These are phyloP conservation scores for Nemotelus pantherinus DNA, from an alignment of 2,888 invertebrate genomes.

Conservation along the genomic window DNA sequence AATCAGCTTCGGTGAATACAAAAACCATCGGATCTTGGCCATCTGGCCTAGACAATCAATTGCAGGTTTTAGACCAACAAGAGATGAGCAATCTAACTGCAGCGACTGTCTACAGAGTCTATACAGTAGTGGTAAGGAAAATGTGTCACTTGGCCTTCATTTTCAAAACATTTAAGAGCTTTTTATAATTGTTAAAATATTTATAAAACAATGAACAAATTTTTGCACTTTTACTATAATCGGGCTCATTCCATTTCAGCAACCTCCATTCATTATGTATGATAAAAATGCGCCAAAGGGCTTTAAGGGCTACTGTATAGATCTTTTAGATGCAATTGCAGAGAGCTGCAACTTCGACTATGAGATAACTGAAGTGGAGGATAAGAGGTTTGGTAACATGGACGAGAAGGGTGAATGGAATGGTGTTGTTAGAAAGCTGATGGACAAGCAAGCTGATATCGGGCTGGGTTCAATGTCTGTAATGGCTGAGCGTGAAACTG, in stretches of 20 bases:
- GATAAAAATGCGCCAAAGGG: constrained; percentile 74
- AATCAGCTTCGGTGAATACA: constrained; percentile 78
- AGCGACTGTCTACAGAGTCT: constrained; percentile 85
- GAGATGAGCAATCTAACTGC: constrained; percentile 80
- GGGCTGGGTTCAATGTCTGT: constrained; percentile 93
- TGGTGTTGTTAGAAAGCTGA: constrained; percentile 82
- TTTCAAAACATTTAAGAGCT: too few relatives aligned
- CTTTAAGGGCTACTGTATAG: constrained; percentile 91
- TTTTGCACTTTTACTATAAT: not conserved
- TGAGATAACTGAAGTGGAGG: constrained; percentile 82
- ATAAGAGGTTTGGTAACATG: constrained; percentile 89
- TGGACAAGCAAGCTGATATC: constrained; percentile 91
- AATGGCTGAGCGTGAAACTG: constrained; percentile 96
- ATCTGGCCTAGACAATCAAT: constrained; percentile 75
- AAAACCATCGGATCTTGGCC: constrained; percentile 80
- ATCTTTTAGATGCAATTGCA: constrained; percentile 88
- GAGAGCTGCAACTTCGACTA: constrained; percentile 89
- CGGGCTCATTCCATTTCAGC: constrained; percentile 64
- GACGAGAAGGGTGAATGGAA: constrained; percentile 87
- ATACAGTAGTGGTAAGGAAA: constrained; percentile 79
- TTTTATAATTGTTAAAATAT: too few relatives aligned
- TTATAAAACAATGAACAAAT: constrained; percentile 32
- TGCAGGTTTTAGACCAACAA: constrained; percentile 73
- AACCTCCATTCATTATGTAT: constrained; percentile 84
- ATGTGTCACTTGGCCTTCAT: not conserved